Evolutionary conservation across 2,888 invertebrate genomes (phyloP).

Genomic region (Nesidiocoris tenuis): DNA sequence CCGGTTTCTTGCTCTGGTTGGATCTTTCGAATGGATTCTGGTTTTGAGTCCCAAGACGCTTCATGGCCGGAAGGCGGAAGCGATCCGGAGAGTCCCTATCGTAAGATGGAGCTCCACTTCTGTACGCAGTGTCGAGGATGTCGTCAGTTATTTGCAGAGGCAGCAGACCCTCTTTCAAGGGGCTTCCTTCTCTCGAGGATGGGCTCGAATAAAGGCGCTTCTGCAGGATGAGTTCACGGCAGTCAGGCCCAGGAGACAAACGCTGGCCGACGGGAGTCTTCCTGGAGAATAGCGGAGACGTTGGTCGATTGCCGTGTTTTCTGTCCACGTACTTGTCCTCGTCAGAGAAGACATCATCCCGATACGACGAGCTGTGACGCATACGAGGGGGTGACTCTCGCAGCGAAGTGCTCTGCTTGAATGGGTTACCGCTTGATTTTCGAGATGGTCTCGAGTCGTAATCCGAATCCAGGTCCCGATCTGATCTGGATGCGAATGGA

Average conservation of each 20-base stretch:
- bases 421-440: neutral
- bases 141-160: neutral
- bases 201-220: neutral
- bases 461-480: neutral
- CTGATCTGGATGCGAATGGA: neutral
- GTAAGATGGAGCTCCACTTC: neutral
- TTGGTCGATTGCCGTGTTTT: neutral
- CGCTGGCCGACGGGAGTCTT: neutral
- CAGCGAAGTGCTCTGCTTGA: neutral
- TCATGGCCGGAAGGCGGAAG: neutral
- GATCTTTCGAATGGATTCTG: neutral
- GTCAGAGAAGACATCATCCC: neutral
- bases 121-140: neutral
- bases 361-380: neutral
- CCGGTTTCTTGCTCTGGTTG: neutral
- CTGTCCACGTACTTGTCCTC: neutral
- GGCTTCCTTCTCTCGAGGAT: neutral
- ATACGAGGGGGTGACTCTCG: neutral
- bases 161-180: neutral
- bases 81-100: neutral
- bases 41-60: neutral
- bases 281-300: neutral
- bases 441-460: neutral
- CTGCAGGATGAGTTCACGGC: neutral
- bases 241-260: neutral